These are phyloP conservation scores for Pseudolycoriella hygida DNA, from an alignment of 2,888 invertebrate species.

Conservation along the genomic window DNA sequence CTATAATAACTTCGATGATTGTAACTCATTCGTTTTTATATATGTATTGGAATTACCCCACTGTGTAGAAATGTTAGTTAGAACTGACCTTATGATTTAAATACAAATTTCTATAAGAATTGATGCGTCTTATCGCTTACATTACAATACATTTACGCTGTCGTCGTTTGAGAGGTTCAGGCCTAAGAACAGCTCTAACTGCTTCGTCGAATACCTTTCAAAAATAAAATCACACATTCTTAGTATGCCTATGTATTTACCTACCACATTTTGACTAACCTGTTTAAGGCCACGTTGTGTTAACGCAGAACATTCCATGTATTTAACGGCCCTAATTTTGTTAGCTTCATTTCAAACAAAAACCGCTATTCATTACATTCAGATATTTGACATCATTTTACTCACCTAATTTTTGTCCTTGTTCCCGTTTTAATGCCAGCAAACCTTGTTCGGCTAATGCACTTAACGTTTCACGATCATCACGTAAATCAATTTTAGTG, in stretches of 20 bases:
- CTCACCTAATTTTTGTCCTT: conserved; percentile 73
- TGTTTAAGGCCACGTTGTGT: conserved; percentile 96
- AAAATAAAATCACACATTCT: background rate
- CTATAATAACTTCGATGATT: too few relatives aligned
- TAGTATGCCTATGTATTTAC: background rate
- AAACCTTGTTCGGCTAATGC: conserved; percentile 84
- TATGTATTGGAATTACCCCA: too few relatives aligned
- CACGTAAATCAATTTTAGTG: conserved; percentile 96
- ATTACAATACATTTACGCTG: conserved; percentile 78
- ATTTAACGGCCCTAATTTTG: conserved; percentile 96
- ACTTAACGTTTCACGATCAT: conserved; percentile 90
- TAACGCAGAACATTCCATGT: conserved; percentile 98
- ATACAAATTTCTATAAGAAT: too few relatives aligned
- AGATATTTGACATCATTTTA: too few relatives aligned
- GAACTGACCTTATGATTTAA: too few relatives aligned
- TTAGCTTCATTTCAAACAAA: conserved; percentile 39
- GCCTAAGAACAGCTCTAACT: conserved; percentile 89
- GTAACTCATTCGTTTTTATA: too few relatives aligned
- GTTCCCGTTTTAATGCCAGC: conserved; percentile 90
- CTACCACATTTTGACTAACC: conserved; percentile 23
- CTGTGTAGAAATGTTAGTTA: too few relatives aligned
- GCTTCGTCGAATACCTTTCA: conserved; percentile 96
- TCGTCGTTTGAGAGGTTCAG: conserved; percentile 88
- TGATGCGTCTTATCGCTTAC: conserved; percentile 30
- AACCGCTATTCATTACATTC: too few relatives aligned